These are phyloP conservation scores for Sander lucioperca DNA, from an alignment of 2,113 vertebrate genomes.

Conservation along the genomic window DNA sequence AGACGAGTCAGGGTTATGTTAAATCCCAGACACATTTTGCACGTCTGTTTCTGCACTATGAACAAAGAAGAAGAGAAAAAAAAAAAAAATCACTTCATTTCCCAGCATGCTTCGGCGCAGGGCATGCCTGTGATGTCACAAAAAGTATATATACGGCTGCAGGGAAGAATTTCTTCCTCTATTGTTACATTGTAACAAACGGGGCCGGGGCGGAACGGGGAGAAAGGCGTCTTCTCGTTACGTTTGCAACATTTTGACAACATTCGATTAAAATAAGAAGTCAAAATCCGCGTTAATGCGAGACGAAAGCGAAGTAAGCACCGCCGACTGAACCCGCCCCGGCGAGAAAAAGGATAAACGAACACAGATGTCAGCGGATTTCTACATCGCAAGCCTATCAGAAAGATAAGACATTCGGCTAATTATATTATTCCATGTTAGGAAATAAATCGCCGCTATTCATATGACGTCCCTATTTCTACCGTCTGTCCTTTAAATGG, in stretches of 20 bases:
- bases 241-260: slow-evolving; percentile 28
- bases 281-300: slow-evolving; percentile 3
- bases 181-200: slow-evolving; percentile 86
- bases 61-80: slow-evolving; percentile 43
- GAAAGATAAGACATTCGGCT: slow-evolving; percentile 58
- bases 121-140: slow-evolving; percentile 79
- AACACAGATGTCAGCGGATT: slow-evolving; percentile 78
- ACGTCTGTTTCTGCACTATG: slow-evolving; percentile 9
- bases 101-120: slow-evolving; percentile 72
- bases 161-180: slow-evolving; percentile 79
- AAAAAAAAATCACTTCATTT: slow-evolving; percentile 67
- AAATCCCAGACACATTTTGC: background rate
- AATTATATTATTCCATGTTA: slow-evolving; percentile 32
- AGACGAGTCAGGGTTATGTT: background rate
- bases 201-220: slow-evolving; percentile 75
- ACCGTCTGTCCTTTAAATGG: slow-evolving; percentile 69
- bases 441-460: slow-evolving; percentile 42
- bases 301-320: slow-evolving; percentile 55
- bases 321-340: slow-evolving; percentile 67
- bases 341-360: slow-evolving; percentile 67
- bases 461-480: slow-evolving; percentile 63
- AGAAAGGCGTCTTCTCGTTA: slow-evolving; percentile 65
- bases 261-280: background rate
- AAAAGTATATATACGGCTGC: slow-evolving; percentile 79
- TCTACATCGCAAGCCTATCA: slow-evolving; percentile 65